A percentile compares a stretch with the other conserved stretches of the same genome.
Evolutionary conservation across 2,113 vertebrate species (phyloP).

Genomic region (Centropus unirufus): DNA sequence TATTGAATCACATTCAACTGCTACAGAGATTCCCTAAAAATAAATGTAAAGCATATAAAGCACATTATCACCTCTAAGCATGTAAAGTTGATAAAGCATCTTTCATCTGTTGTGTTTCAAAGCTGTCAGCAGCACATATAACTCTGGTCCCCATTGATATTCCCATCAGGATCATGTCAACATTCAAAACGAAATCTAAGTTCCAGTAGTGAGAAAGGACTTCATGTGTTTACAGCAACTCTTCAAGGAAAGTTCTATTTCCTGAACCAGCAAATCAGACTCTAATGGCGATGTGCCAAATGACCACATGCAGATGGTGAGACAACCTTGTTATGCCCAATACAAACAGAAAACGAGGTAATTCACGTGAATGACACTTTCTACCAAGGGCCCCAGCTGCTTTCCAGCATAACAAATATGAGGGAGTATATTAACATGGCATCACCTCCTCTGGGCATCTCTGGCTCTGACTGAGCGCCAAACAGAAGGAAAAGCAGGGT

Average conservation of each 20-base stretch:
- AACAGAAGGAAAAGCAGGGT: background rate
- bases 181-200: background rate
- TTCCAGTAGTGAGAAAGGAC: background rate
- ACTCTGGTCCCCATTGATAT: background rate
- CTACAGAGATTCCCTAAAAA: background rate
- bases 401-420: background rate
- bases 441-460: background rate
- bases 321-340: background rate
- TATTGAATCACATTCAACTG: background rate
- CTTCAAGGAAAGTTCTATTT: background rate
- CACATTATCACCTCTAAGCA: no score
- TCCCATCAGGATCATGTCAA: background rate
- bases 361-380: background rate
- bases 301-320: background rate
- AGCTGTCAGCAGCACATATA: slow-evolving; percentile 17
- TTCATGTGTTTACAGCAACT: background rate
- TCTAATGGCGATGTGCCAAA: background rate
- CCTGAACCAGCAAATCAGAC: slow-evolving; percentile 8
- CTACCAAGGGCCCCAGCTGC: background rate
- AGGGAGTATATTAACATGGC: background rate
- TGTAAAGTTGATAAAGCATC: background rate
- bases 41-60: background rate
- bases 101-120: background rate
- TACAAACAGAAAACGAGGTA: background rate
- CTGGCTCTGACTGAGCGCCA: background rate